Base-by-base conservation (phyloP, 1,140 invertebrate genomes). In the Papilio machaon region DNA sequence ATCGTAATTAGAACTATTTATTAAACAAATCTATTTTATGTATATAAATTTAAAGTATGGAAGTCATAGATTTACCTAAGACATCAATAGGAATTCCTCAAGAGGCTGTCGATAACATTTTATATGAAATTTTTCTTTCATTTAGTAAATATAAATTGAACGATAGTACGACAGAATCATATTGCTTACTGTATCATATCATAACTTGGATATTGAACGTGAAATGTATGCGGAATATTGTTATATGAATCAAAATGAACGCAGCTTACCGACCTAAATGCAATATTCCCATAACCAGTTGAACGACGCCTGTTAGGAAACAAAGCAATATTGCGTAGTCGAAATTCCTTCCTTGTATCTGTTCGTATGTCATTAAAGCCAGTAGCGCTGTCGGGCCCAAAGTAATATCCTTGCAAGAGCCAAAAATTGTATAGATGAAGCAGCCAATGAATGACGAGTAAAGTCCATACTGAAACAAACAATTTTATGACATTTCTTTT, bases 361-460 rank as follows among this genome's bases (percentile, higher is more conserved):
- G 96, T 83, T 97, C 96, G 84, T 97, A 96, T 1, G 97, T 98
- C 97, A 98, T 97, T 13, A 98, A 92, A 2, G 97, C 96, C 95
- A 98, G 96, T 30, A 98, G 95, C 0, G 98, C 97, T 1, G 97
- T 98, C 0, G 98, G 98, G 17, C 98, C 98, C 83, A 98, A 97
- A 0, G 98, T 98, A 79, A 99, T 97, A 90, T 99, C 98, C 86
- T 98, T 98, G 87, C 98, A 98, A 6, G 97, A 98, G 30, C 98
- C 98, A 85, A 99, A 96, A 79, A 99, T 87, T 73, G 97, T 96
- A 93, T 99, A 99, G n/a, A 99, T 95, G 91, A 99, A 98, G 84
- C 97, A 98, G 6, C 98, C 98, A 94, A 98, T 96, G 92, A 99
- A 99, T 0, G 98, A 97, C 0, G 98, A 98, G 92, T 99, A 99